Conservation (phyloP, 2,888 invertebrate species). For the Ellobium chinense region DNA sequence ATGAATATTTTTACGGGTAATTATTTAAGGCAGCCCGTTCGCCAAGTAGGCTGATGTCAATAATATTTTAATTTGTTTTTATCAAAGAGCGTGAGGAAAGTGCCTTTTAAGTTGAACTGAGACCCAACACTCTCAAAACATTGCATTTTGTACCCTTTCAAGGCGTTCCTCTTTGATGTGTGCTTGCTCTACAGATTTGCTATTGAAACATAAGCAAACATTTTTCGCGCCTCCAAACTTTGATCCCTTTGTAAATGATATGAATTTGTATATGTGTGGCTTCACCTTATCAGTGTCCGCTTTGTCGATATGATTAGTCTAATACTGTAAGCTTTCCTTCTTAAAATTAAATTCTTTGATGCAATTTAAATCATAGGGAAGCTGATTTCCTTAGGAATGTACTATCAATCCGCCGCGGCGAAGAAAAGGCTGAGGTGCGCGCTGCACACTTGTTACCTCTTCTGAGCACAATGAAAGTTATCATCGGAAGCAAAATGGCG, state of each 20-base stretch:
- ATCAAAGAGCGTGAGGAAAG: not conserved
- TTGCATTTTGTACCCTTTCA: not conserved
- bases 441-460: too few species aligned
- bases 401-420: not conserved
- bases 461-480: too few species aligned
- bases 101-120: not conserved
- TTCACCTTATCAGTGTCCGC: not conserved
- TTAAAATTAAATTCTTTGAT: not conserved
- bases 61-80: conserved; percentile 4
- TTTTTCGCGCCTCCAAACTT: not conserved
- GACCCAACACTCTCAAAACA: not conserved
- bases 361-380: too few species aligned
- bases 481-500: too few species aligned
- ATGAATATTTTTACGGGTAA: not conserved
- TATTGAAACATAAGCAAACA: not conserved
- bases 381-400: not conserved
- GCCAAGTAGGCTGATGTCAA: not conserved
- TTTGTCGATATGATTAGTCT: not conserved
- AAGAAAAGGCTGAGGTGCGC: not conserved
- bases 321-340: not conserved
- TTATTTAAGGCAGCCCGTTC: not conserved
- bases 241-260: not conserved
- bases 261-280: not conserved
- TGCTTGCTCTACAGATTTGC: not conserved
- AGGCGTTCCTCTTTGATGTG: not conserved